Percentiles rank a stretch among this genome's conserved stretches.
Evolutionary conservation across 1,140 invertebrate genomes (phyloP).

Genomic region (Latrodectus geometricus): DNA sequence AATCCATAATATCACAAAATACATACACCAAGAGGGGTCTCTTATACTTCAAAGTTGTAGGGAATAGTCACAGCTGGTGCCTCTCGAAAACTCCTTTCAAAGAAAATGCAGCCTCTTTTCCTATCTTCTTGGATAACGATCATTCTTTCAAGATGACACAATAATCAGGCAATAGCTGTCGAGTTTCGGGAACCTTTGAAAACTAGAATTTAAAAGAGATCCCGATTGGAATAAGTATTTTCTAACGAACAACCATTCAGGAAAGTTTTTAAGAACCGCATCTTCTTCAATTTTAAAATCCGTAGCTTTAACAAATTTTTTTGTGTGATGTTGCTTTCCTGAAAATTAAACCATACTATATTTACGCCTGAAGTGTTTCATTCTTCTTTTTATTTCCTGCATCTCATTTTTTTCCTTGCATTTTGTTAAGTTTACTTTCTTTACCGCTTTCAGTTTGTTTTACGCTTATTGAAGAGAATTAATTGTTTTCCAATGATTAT

Average conservation of each 20-base stretch:
- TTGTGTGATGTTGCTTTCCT: slow-evolving; percentile 2
- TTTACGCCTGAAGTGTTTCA: slow-evolving; percentile 24
- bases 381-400: slow-evolving; percentile 1
- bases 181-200: slow-evolving; percentile 46
- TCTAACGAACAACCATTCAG: slow-evolving; percentile 29
- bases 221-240: slow-evolving; percentile 43
- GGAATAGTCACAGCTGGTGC: slow-evolving; percentile 49
- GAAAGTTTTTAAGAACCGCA: slow-evolving; percentile 16
- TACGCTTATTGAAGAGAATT: no score
- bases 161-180: slow-evolving; percentile 55
- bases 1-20: slow-evolving; percentile 59
- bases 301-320: slow-evolving; percentile 30
- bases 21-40: slow-evolving; percentile 28
- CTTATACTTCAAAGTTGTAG: slow-evolving; percentile 20
- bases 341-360: slow-evolving; percentile 3
- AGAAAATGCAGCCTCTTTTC: slow-evolving; percentile 11
- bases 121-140: slow-evolving; percentile 46
- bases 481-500: no score
- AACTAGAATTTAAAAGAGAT: slow-evolving; percentile 47
- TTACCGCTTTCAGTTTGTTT: no score
- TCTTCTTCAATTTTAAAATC: slow-evolving; percentile 33
- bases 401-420: background rate
- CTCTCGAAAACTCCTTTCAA: slow-evolving; percentile 45
- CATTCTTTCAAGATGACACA: slow-evolving; percentile 57
- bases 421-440: no score